Percentiles rank a stretch among this genome's conserved stretches.
Conservation (phyloP, 2,888 invertebrate species). For the Hesperia comma region DNA sequence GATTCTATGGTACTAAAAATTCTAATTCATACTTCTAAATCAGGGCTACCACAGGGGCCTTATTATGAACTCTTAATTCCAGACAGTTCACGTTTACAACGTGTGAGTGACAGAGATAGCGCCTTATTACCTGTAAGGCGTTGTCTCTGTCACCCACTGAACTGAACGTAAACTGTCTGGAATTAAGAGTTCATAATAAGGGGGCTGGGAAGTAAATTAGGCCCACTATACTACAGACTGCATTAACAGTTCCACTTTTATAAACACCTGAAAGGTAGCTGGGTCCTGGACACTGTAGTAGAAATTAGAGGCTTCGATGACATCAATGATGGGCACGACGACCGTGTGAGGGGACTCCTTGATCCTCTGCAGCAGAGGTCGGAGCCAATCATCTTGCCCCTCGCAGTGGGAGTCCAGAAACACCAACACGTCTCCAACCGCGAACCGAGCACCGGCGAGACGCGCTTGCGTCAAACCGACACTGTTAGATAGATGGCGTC, state of each 20-base stretch:
- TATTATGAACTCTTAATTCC: no score
- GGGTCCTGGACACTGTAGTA: constrained; percentile 87
- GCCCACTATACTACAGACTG: constrained; percentile 27
- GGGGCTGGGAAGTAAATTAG: constrained; percentile 27
- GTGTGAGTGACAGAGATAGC: no score
- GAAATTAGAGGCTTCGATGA: constrained; percentile 92
- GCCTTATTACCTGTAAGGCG: no score
- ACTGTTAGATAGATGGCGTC: constrained; percentile 69
- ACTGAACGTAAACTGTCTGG: no score
- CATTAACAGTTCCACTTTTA: background rate
- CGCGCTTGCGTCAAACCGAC: constrained; percentile 94
- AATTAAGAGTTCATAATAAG: no score
- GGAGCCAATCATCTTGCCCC: constrained; percentile 91
- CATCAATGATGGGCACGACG: constrained; percentile 97
- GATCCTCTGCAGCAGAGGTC: constrained; percentile 94
- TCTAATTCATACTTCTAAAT: background rate
- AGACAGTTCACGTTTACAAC: no score
- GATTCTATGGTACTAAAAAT: background rate
- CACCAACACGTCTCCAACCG: constrained; percentile 90
- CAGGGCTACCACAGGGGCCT: background rate
- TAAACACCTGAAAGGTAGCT: constrained; percentile 70
- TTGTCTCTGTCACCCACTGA: no score
- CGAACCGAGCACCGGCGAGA: constrained; percentile 92
- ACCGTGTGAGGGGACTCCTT: constrained; percentile 91
- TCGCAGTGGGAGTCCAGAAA: constrained; percentile 98